phyloP scores from a whole-genome alignment of 2,797 vertebrate genomes.

The Phrynocephalus vlangalii region DNA sequence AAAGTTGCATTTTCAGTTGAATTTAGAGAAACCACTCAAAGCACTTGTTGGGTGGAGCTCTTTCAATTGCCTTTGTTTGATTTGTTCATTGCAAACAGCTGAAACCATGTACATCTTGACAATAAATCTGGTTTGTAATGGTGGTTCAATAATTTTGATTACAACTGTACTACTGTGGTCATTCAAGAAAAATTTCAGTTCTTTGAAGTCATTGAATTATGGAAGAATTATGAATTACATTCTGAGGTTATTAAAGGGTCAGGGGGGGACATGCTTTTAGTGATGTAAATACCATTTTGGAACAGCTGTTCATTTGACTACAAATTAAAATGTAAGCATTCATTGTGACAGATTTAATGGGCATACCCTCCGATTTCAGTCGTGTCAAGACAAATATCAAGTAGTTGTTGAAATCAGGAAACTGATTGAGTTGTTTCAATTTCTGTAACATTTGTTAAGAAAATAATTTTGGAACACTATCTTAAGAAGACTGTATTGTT shows the following conservation, averaged over 20 bases:
- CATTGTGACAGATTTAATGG: constrained; percentile 2
- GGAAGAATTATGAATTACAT: too few species aligned
- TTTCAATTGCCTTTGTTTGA: too few species aligned
- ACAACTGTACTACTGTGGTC: too few species aligned
- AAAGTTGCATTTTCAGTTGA: too few species aligned
- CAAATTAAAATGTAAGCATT: background rate
- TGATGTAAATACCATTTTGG: background rate
- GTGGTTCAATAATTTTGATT: too few species aligned
- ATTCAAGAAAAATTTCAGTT: background rate
- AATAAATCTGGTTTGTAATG: too few species aligned
- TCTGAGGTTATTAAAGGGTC: background rate
- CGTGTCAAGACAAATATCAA: constrained; percentile 94
- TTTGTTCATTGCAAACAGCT: too few species aligned
- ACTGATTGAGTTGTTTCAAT: constrained; percentile 95
- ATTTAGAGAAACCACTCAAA: too few species aligned
- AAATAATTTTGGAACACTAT: constrained; percentile 61
- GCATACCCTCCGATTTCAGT: constrained; percentile 91
- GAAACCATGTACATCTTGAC: too few species aligned
- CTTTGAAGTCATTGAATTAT: background rate
- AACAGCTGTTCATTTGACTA: background rate
- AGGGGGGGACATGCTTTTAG: background rate
- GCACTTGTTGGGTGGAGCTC: too few species aligned
- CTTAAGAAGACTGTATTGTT: background rate
- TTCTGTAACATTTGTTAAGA: constrained; percentile 86
- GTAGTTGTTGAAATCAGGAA: constrained; percentile 97